These are phyloP conservation scores for Harmothoe impar DNA, from an alignment of 2,888 invertebrate genomes.

Conservation along the genomic window DNA sequence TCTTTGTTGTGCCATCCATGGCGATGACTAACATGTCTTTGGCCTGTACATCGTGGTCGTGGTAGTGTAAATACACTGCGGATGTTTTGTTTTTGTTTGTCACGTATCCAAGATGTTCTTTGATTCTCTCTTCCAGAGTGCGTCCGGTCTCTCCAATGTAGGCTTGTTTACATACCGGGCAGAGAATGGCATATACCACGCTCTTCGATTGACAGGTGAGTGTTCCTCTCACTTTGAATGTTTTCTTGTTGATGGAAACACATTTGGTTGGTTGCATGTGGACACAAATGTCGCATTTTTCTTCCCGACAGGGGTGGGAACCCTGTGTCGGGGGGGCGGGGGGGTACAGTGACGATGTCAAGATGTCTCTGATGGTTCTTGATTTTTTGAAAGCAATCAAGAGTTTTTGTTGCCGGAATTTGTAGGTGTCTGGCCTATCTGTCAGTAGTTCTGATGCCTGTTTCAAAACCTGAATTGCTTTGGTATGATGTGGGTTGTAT, in stretches of 20 bases:
- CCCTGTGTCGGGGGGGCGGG: not conserved
- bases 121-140: not conserved
- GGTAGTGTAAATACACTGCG: not conserved
- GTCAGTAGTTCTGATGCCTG: not conserved
- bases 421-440: not conserved
- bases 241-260: not conserved
- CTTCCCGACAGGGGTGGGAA: not conserved
- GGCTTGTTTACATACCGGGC: not conserved
- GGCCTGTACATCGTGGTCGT: not conserved
- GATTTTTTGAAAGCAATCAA: not conserved
- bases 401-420: not conserved
- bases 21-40: not conserved
- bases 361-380: not conserved
- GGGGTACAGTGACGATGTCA: not conserved
- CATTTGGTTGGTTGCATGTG: not conserved
- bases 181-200: constrained; percentile 18
- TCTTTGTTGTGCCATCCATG: not conserved
- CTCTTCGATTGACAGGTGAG: not conserved
- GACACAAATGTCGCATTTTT: not conserved
- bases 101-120: not conserved
- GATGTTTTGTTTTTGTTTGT: not conserved
- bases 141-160: constrained; percentile 40
- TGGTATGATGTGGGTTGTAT: not conserved
- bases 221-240: not conserved
- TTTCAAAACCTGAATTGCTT: not conserved